phyloP scores from a whole-genome alignment of 2,797 vertebrate species.

The Scyliorhinus canicula region DNA sequence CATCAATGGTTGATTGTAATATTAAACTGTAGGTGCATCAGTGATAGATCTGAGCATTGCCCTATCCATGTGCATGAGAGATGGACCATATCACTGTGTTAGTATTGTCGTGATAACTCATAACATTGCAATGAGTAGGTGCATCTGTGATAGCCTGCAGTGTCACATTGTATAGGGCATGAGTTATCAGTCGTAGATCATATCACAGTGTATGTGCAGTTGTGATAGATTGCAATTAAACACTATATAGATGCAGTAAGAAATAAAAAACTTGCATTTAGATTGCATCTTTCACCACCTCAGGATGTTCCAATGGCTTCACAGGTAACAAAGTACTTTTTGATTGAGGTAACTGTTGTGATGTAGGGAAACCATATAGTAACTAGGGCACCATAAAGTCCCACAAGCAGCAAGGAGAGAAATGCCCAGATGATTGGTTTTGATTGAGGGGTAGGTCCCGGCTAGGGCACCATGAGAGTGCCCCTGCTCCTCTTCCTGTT shows the following conservation, averaged over 20 bases:
- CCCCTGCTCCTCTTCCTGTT: too few relatives aligned
- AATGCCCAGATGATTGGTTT: not conserved
- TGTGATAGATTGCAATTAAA: not conserved
- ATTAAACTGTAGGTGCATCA: not conserved
- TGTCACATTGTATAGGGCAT: not conserved
- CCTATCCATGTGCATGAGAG: not conserved
- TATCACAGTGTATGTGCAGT: not conserved
- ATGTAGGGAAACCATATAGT: not conserved
- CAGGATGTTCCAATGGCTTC: not conserved
- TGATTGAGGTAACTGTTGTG: not conserved
- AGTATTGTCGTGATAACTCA: too few relatives aligned
- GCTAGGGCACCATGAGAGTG: too few relatives aligned
- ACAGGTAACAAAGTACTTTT: not conserved
- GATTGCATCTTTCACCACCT: not conserved
- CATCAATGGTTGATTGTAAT: not conserved
- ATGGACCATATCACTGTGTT: not conserved
- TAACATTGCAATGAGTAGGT: not conserved
- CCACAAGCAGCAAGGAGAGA: not conserved
- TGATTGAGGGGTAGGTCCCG: not conserved
- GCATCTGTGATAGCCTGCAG: too few relatives aligned
- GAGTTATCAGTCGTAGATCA: too few relatives aligned
- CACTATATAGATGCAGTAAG: not conserved
- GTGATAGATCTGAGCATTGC: not conserved
- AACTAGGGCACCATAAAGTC: not conserved
- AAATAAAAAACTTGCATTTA: not conserved